Percentiles rank a stretch among this genome's conserved stretches.
Evolutionary conservation across 2,113 vertebrate genomes (phyloP).

Genomic region (Hypocryptadius cinnamomeus): DNA sequence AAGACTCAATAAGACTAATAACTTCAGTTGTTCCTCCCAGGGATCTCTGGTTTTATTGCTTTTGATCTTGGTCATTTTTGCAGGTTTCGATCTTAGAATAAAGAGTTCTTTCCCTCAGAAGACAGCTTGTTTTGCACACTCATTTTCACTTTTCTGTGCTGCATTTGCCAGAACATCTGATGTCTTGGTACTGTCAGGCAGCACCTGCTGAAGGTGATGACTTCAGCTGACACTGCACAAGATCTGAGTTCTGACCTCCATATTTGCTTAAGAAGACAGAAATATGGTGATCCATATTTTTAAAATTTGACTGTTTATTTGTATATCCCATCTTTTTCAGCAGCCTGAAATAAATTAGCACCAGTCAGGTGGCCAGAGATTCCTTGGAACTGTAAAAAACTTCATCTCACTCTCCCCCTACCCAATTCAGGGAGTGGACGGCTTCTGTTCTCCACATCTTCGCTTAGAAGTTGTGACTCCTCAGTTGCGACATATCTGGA

Average conservation of each 20-base stretch:
- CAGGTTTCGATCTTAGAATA: neutral
- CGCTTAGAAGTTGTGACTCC: neutral
- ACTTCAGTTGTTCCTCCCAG: neutral
- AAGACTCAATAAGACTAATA: neutral
- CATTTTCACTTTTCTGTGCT: neutral
- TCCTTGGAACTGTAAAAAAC: neutral
- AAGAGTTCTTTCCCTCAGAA: neutral
- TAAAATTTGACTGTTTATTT: neutral
- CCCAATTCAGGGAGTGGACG: neutral
- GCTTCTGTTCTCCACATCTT: neutral
- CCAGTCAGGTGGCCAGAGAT: neutral
- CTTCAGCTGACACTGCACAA: neutral
- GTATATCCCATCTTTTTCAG: neutral
- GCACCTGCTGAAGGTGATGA: neutral
- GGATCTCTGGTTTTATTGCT: neutral
- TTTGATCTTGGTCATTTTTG: neutral
- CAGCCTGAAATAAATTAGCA: neutral
- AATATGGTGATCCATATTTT: neutral
- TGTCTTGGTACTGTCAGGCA: neutral
- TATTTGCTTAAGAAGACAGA: neutral
- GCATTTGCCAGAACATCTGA: neutral
- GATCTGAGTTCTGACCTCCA: neutral
- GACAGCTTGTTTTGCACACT: neutral
- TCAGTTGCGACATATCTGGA: neutral
- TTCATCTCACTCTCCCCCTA: neutral